Conservation (phyloP, 2,113 vertebrate species). For the Cryptotis parvus region DNA sequence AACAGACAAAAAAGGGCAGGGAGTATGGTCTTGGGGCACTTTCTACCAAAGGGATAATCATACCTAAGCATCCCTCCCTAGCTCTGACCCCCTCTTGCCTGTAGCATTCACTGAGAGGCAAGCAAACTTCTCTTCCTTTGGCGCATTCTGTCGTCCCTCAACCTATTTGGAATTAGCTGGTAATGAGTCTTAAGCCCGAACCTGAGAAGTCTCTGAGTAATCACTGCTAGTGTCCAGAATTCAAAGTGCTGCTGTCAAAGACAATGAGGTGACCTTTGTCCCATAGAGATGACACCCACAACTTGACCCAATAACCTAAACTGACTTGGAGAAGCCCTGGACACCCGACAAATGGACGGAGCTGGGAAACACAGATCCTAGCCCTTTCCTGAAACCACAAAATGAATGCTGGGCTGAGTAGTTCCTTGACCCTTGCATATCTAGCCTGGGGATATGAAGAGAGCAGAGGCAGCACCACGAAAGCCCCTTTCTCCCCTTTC, state of each 20-base stretch:
- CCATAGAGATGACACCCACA: background rate
- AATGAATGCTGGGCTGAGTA: background rate
- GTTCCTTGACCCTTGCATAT: background rate
- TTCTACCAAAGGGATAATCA: background rate
- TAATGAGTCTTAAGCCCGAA: background rate
- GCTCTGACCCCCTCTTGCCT: background rate
- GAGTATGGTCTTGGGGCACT: rapidly evolving
- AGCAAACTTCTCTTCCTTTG: background rate
- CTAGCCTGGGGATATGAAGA: background rate
- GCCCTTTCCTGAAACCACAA: background rate
- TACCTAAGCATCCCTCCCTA: background rate
- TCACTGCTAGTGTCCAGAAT: background rate
- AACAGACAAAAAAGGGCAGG: background rate
- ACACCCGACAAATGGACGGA: too few species aligned
- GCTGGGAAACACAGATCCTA: background rate
- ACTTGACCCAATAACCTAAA: background rate
- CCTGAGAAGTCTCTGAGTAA: background rate
- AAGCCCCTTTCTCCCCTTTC: slow-evolving; percentile 41
- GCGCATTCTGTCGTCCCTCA: background rate
- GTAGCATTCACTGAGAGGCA: background rate
- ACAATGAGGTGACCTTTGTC: background rate
- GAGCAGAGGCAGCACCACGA: background rate
- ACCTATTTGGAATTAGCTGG: background rate
- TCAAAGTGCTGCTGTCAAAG: background rate
- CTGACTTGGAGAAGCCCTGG: background rate